phyloP scores from a whole-genome alignment of 2,888 invertebrate genomes.

The Agonopterix arenella region DNA sequence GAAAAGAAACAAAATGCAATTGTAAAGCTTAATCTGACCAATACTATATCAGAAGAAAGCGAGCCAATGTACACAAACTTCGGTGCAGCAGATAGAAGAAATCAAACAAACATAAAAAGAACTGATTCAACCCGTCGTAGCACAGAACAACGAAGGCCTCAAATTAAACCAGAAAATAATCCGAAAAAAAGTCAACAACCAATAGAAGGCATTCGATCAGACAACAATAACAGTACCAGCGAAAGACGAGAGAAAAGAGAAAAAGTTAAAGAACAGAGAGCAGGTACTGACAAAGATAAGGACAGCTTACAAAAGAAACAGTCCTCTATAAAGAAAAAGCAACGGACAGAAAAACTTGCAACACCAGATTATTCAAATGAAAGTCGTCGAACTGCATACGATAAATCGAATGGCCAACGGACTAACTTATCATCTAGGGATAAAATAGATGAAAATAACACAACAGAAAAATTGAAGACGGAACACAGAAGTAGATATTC shows the following conservation, averaged over 20 bases:
- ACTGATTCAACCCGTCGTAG: neutral
- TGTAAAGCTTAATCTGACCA: conserved; percentile 7
- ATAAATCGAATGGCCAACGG: too few species aligned
- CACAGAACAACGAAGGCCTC: neutral
- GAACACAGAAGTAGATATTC: conserved; percentile 14
- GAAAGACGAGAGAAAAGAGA: conserved; percentile 1
- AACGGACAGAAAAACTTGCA: conserved; percentile 25
- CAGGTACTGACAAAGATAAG: conserved; percentile 1
- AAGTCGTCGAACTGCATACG: neutral
- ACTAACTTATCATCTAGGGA: neutral
- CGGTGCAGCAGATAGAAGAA: conserved; percentile 11
- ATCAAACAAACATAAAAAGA: conserved; percentile 3
- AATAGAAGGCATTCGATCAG: neutral
- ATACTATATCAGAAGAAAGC: conserved; percentile 16
- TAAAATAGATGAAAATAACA: neutral
- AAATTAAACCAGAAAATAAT: neutral
- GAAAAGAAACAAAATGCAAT: neutral
- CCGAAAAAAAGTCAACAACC: neutral
- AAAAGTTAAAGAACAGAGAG: conserved; percentile 3
- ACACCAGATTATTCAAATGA: conserved; percentile 17
- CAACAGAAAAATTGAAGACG: neutral
- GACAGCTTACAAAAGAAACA: conserved; percentile 13
- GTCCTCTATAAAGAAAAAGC: conserved; percentile 13
- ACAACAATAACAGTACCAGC: conserved; percentile 3
- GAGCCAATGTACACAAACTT: conserved; percentile 2